Percentiles rank a stretch among this genome's conserved stretches.
These are phyloP conservation scores for Ochropleura leucogaster DNA, from an alignment of 2,888 invertebrate genomes.

Conservation along the genomic window DNA sequence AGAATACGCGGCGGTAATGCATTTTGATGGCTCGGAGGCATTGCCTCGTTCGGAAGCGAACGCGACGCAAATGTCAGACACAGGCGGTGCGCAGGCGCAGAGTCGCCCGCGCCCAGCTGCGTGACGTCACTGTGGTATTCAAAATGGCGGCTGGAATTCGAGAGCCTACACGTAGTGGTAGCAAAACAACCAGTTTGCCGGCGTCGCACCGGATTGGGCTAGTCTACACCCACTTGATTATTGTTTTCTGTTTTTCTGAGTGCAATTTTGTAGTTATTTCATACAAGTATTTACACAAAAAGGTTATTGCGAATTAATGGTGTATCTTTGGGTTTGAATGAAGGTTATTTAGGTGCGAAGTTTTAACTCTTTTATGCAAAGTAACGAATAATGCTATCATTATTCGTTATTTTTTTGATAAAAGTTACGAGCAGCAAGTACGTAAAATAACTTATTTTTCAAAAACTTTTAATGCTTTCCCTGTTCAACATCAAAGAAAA, in stretches of 20 bases:
- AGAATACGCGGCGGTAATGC: slow-evolving; percentile 84
- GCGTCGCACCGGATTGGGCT: slow-evolving; percentile 33
- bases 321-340: neutral
- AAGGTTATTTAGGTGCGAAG: neutral
- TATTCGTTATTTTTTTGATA: too few relatives aligned
- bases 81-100: slow-evolving; percentile 82
- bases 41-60: slow-evolving; percentile 86
- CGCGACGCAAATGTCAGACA: slow-evolving; percentile 84
- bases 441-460: neutral
- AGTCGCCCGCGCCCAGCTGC: slow-evolving; percentile 85
- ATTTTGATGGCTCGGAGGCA: slow-evolving; percentile 85
- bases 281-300: slow-evolving; percentile 8
- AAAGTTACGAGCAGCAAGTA: neutral
- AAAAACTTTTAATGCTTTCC: neutral
- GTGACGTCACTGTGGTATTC: slow-evolving; percentile 89
- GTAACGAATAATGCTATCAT: neutral
- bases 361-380: neutral
- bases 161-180: slow-evolving; percentile 85
- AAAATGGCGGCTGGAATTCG: slow-evolving; percentile 90
- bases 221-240: slow-evolving; percentile 50
- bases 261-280: slow-evolving; percentile 35
- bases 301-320: slow-evolving; percentile 2
- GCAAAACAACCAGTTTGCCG: slow-evolving; percentile 68
- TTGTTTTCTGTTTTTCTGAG: slow-evolving; percentile 49
- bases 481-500: neutral